phyloP scores from a whole-genome alignment of 2,113 vertebrate species.

The Ptyas mucosa region DNA sequence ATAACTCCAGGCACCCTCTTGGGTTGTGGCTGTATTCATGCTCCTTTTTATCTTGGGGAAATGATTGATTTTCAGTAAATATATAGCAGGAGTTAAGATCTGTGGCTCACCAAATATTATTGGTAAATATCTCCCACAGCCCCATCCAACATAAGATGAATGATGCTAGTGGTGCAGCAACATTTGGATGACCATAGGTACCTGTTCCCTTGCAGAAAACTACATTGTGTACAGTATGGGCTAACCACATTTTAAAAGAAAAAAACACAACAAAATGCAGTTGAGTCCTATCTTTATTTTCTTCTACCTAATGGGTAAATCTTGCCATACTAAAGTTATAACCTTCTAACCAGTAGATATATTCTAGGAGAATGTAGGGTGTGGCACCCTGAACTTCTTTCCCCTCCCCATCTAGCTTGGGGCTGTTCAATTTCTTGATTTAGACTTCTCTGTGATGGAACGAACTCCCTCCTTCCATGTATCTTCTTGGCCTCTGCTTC shows the following conservation, averaged over 20 bases:
- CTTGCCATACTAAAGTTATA: background rate
- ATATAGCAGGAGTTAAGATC: background rate
- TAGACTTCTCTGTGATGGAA: background rate
- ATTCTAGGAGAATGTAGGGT: background rate
- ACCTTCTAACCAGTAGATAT: background rate
- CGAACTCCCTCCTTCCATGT: background rate
- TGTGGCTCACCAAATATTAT: background rate
- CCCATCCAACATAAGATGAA: background rate
- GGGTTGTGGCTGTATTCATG: background rate
- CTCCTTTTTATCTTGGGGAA: background rate
- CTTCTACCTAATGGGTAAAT: background rate
- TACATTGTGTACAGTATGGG: background rate
- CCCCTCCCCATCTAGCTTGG: background rate
- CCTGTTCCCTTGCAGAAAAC: background rate
- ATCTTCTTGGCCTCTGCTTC: background rate
- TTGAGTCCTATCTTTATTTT: background rate
- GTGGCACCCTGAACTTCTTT: background rate
- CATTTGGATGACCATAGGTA: background rate
- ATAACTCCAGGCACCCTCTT: background rate
- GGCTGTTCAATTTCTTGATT: background rate
- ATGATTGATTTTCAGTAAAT: background rate
- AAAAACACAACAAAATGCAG: background rate
- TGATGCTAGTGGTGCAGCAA: background rate
- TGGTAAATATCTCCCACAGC: background rate
- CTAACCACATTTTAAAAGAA: background rate